Conservation (phyloP, 2,113 vertebrate genomes). For the Microcebus lehilahytsara region DNA sequence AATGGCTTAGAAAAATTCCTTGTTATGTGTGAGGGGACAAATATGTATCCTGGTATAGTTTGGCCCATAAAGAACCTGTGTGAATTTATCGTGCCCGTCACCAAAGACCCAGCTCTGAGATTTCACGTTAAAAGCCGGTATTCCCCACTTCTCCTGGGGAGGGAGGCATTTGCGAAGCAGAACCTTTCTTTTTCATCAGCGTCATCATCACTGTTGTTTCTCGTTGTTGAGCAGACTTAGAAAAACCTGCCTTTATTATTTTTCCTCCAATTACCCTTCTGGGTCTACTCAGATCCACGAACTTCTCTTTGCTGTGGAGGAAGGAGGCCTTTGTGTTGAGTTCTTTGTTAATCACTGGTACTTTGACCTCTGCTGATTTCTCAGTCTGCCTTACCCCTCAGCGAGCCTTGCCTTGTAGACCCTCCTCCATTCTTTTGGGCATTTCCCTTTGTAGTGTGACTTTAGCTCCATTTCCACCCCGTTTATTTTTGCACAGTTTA, state of each 20-base stretch:
- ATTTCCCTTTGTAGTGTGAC: neutral
- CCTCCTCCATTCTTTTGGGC: neutral
- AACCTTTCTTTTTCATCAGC: neutral
- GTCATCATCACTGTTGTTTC: neutral
- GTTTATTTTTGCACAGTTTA: neutral
- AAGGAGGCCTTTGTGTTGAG: constrained; percentile 14
- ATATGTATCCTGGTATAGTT: constrained; percentile 11
- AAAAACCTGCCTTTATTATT: neutral
- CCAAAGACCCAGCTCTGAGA: constrained; percentile 57
- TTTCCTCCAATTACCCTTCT: neutral
- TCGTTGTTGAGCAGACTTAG: neutral
- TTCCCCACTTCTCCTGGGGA: neutral
- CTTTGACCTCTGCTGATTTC: constrained; percentile 57
- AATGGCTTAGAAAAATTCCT: constrained; percentile 52
- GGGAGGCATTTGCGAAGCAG: neutral
- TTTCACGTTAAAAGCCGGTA: constrained; percentile 26
- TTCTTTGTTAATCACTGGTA: constrained; percentile 58
- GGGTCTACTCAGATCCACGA: constrained; percentile 33
- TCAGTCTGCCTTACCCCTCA: constrained; percentile 64
- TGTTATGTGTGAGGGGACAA: neutral
- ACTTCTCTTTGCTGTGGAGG: constrained; percentile 60
- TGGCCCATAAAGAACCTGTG: constrained; percentile 60
- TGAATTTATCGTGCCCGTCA: neutral
- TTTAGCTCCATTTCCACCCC: neutral
- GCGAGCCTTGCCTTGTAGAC: constrained; percentile 33